Evolutionary conservation across 2,113 vertebrate species (phyloP).

Genomic region (Clarias batrachus): DNA sequence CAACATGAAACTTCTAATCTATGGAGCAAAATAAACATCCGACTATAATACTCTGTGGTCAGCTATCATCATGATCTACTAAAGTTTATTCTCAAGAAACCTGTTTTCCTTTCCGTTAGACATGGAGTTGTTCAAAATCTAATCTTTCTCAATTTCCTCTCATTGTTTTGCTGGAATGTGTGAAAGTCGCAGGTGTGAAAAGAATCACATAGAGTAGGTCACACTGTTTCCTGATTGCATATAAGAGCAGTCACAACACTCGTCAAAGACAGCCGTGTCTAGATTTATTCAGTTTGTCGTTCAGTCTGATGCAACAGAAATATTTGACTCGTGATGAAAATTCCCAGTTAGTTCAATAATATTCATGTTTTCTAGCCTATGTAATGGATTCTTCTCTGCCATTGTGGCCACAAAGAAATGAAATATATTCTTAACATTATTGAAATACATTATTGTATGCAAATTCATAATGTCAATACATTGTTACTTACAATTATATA

Average conservation of each 20-base stretch:
- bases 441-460: too few species aligned
- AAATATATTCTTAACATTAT: too few species aligned
- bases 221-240: slow-evolving; percentile 67
- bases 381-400: too few species aligned
- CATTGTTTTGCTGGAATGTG: slow-evolving; percentile 77
- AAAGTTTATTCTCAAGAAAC: slow-evolving; percentile 61
- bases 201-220: slow-evolving; percentile 64
- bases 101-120: slow-evolving; percentile 76
- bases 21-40: not conserved
- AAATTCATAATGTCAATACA: too few species aligned
- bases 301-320: not conserved
- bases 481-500: too few species aligned
- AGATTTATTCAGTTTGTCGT: not conserved
- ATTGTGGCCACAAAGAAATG: too few species aligned
- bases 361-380: too few species aligned
- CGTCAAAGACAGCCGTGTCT: too few species aligned
- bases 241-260: not conserved
- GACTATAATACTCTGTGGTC: not conserved
- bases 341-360: too few species aligned
- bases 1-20: not conserved
- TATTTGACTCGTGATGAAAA: not conserved
- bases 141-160: slow-evolving; percentile 76
- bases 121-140: slow-evolving; percentile 45
- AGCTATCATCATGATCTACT: slow-evolving; percentile 61
- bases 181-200: slow-evolving; percentile 70